Conservation (phyloP, 2,113 vertebrate genomes). For the Zapornia atra region DNA sequence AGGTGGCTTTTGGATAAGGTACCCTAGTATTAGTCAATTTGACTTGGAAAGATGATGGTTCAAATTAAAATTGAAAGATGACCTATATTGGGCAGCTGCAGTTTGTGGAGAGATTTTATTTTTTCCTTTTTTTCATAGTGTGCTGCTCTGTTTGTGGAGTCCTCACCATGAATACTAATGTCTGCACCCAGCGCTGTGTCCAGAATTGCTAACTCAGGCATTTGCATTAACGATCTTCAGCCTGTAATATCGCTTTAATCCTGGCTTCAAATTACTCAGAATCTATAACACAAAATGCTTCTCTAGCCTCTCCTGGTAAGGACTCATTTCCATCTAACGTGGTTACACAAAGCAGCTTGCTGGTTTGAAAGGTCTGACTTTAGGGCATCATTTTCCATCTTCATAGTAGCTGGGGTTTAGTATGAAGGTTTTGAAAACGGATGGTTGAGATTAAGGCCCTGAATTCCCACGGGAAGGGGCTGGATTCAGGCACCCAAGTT, state of each 20-base stretch:
- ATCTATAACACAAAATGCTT: constrained; percentile 4
- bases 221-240: constrained; percentile 55
- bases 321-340: neutral
- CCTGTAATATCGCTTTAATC: constrained; percentile 36
- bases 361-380: neutral
- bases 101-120: neutral
- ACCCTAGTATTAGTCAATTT: constrained; percentile 56
- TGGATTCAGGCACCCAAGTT: no score
- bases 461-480: neutral
- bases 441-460: neutral
- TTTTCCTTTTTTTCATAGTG: neutral
- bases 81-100: constrained; percentile 36
- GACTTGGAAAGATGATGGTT: constrained; percentile 54
- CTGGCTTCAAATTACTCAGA: constrained; percentile 31
- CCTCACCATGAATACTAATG: constrained; percentile 54
- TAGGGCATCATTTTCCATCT: neutral
- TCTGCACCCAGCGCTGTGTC: neutral
- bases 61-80: constrained; percentile 65
- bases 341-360: neutral
- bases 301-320: neutral
- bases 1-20: constrained; percentile 27
- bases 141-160: constrained; percentile 41
- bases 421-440: neutral
- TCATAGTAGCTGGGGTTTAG: neutral
- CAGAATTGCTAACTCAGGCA: constrained; percentile 21